Base-by-base conservation (phyloP, 2,797 vertebrate species). In the Margarornis squamiger region DNA sequence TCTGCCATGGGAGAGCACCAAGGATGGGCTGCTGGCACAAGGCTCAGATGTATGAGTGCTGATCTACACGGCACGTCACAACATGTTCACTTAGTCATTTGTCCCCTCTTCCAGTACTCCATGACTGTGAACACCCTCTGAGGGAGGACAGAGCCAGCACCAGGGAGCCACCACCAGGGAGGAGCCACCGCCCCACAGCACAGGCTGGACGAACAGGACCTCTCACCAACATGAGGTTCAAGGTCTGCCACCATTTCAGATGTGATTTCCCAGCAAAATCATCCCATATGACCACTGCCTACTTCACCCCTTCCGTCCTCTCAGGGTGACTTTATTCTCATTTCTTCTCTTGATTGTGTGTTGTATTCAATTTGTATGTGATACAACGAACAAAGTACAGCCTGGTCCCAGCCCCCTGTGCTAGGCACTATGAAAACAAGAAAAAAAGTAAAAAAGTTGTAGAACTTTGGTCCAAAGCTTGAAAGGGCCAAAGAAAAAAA, bases 81-180 rank as follows among this genome's bases (percentile, higher is more conserved):
- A 39, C 8, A 3, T 0, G 0, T 14, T 38, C 9, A 0, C 34
- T 15, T 11, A 1, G 1, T 22, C 52, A 12, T 22, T n/a, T 14
- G 17, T 19, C 16, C 38, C 30, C 34, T 49, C 32, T 17, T 48
- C 34, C 41, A 2, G 0, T 15, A 34, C 36, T n/a, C 27, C 0
- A 1, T 3, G 23, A 27, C 63, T 15, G 12, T 0, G 0, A 54
- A 38, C 43, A 20, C 22, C 30, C 18, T 13, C 23, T 2, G 1
- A 75, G 14, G 32, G 21, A 57, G 58, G 27, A 43, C 0, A 3
- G 30, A 58, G n/a, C 39, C 70, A 16, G 21, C 0, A 0, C 26
- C 0, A 0, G 41, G 1, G 0, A 84, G 83, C 39, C 70, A 16
- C 24, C 0, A 0, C 26, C 0, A 0, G 41, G 1, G 0, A 84